Evolutionary conservation across 2,888 invertebrate species (phyloP).

Genomic region (Cybosia mesomella): DNA sequence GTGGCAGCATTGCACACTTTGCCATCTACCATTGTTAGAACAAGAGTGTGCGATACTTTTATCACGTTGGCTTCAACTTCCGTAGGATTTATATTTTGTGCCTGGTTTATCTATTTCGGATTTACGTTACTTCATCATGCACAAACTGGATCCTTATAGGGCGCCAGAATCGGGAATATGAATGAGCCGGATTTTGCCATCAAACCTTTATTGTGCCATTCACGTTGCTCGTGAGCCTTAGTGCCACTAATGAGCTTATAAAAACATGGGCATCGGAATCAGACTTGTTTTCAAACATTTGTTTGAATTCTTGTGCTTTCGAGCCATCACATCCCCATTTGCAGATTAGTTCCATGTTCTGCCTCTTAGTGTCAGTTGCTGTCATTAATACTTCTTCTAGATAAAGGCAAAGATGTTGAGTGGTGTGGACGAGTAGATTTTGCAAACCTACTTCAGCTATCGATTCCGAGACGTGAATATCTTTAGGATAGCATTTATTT

Average conservation of each 20-base stretch:
- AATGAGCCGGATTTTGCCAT: constrained; percentile 20
- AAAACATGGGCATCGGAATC: constrained; percentile 15
- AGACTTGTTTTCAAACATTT: constrained; percentile 14
- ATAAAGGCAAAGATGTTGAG: constrained; percentile 11
- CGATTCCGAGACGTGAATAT: constrained; percentile 11
- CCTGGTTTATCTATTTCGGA: too few species aligned
- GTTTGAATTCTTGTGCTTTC: constrained; percentile 14
- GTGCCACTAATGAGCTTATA: constrained; percentile 19
- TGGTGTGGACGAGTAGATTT: constrained; percentile 15
- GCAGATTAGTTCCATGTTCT: constrained; percentile 16
- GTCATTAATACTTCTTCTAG: constrained; percentile 11
- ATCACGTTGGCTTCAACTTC: constrained; percentile 15
- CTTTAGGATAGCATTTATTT: constrained; percentile 17
- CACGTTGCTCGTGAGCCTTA: constrained; percentile 8
- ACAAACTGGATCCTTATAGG: too few species aligned
- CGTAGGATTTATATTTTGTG: constrained; percentile 11
- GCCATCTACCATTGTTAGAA: constrained; percentile 52
- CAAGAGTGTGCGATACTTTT: constrained; percentile 8
- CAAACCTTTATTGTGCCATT: constrained; percentile 11
- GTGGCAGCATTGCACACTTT: constrained; percentile 57
- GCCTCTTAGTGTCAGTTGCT: constrained; percentile 7
- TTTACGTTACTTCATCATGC: too few species aligned
- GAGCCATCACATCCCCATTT: constrained; percentile 17
- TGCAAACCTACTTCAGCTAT: constrained; percentile 16
- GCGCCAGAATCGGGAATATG: constrained; percentile 11